phyloP scores from a whole-genome alignment of 2,888 invertebrate genomes.

The Harpagoxenus sublaevis region DNA sequence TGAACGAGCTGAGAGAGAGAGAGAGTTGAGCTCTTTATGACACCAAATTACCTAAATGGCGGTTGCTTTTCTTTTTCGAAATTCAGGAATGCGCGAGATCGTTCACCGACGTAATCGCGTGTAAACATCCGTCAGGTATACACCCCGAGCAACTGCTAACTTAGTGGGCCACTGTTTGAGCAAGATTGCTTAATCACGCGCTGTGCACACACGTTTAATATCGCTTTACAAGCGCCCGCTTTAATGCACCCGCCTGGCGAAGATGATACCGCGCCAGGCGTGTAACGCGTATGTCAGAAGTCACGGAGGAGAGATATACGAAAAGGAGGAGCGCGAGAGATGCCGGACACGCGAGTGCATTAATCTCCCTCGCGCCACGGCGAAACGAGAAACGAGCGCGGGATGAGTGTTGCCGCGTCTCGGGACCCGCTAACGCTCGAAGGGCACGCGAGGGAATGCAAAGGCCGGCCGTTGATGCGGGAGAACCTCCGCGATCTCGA shows the following conservation, averaged over 20 bases:
- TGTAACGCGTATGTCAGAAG: slow-evolving; percentile 52
- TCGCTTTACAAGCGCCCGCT: slow-evolving; percentile 48
- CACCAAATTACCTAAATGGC: background rate
- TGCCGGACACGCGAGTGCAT: slow-evolving; percentile 35
- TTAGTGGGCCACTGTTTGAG: slow-evolving; percentile 71
- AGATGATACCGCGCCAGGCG: slow-evolving; percentile 39
- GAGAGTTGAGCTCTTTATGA: slow-evolving; percentile 8
- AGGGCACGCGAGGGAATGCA: slow-evolving; percentile 18
- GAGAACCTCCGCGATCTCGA: background rate
- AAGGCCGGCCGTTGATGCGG: background rate
- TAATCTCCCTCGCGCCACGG: slow-evolving; percentile 16
- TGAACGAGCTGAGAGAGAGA: background rate
- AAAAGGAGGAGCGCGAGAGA: slow-evolving; percentile 25
- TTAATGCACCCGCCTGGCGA: background rate
- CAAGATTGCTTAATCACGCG: slow-evolving; percentile 75
- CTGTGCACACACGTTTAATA: slow-evolving; percentile 67
- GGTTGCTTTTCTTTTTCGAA: background rate
- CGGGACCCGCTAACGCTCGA: background rate
- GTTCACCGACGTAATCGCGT: slow-evolving; percentile 27
- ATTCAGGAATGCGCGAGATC: background rate
- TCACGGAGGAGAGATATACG: slow-evolving; percentile 23
- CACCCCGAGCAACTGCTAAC: slow-evolving; percentile 61
- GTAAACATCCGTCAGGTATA: slow-evolving; percentile 39
- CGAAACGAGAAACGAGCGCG: slow-evolving; percentile 14
- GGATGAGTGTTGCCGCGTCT: background rate